phyloP scores from a whole-genome alignment of 2,797 vertebrate genomes.

The Crypturellus tataupa region DNA sequence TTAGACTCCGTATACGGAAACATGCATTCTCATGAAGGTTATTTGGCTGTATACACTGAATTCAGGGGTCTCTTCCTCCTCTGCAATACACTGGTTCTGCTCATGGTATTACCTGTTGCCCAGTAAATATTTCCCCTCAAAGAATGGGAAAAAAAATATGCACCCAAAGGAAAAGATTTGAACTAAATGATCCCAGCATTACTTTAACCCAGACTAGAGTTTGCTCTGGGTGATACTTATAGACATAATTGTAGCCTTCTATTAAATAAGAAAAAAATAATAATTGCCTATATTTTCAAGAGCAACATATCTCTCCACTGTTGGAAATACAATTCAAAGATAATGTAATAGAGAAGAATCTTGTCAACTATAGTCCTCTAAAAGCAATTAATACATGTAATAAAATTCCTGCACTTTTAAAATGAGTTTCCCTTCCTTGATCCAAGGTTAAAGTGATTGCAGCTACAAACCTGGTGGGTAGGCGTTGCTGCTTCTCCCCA shows the following conservation, averaged over 20 bases:
- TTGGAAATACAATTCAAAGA: neutral
- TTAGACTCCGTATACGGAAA: neutral
- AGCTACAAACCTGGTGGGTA: neutral
- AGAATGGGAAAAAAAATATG: neutral
- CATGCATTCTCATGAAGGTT: neutral
- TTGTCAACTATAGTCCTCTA: neutral
- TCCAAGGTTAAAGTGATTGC: neutral
- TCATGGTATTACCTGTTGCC: neutral
- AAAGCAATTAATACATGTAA: constrained; percentile 13
- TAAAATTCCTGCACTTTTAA: neutral
- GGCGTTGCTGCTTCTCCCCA: neutral
- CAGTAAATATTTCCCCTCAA: neutral
- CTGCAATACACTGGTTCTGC: neutral
- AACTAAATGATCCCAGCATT: neutral
- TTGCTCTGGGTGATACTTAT: neutral
- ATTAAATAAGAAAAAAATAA: neutral
- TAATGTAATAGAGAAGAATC: neutral
- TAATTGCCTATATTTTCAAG: neutral
- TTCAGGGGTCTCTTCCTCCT: neutral
- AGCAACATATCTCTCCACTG: neutral
- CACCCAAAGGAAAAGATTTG: neutral
- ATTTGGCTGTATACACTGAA: neutral
- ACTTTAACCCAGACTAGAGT: neutral
- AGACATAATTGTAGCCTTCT: neutral
- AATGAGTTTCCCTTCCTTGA: neutral